phyloP scores from a whole-genome alignment of 2,888 invertebrate species.

The Eupithecia vulgata region DNA sequence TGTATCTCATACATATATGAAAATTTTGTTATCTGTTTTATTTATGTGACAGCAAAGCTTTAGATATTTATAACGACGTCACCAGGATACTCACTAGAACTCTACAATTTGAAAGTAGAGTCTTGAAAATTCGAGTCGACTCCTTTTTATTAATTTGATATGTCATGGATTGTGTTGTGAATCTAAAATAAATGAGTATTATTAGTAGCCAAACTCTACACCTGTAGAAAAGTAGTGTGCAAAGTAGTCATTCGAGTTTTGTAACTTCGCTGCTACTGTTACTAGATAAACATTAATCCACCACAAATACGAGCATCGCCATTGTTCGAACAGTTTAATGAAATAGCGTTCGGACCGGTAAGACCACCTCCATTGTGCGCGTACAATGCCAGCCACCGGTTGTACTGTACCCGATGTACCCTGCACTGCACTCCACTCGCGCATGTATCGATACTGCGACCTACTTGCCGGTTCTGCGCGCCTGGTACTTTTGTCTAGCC shows the following conservation, averaged over 20 bases:
- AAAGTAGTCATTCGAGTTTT: neutral
- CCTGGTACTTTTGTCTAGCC: conserved; percentile 54
- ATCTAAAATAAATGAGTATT: too few relatives aligned
- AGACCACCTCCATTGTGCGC: conserved; percentile 39
- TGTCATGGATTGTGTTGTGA: too few relatives aligned
- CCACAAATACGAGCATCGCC: conserved; percentile 6
- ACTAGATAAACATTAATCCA: conserved; percentile 3
- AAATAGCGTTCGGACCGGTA: conserved; percentile 31
- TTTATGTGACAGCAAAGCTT: neutral
- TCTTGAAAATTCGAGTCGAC: neutral
- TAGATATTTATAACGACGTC: neutral
- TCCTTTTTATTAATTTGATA: too few relatives aligned
- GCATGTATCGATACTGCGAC: conserved; percentile 50
- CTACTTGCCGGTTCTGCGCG: conserved; percentile 51
- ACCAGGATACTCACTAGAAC: neutral
- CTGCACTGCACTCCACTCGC: conserved; percentile 35
- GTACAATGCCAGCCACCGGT: conserved; percentile 45
- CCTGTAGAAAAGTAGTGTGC: neutral
- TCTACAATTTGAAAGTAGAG: neutral
- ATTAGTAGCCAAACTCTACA: too few relatives aligned
- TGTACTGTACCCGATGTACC: neutral
- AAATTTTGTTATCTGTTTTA: neutral
- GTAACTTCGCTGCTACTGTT: neutral
- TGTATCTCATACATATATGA: too few relatives aligned
- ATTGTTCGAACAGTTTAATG: conserved; percentile 24